Conservation (phyloP, 2,113 vertebrate species). For the Dipodomys merriami region DNA sequence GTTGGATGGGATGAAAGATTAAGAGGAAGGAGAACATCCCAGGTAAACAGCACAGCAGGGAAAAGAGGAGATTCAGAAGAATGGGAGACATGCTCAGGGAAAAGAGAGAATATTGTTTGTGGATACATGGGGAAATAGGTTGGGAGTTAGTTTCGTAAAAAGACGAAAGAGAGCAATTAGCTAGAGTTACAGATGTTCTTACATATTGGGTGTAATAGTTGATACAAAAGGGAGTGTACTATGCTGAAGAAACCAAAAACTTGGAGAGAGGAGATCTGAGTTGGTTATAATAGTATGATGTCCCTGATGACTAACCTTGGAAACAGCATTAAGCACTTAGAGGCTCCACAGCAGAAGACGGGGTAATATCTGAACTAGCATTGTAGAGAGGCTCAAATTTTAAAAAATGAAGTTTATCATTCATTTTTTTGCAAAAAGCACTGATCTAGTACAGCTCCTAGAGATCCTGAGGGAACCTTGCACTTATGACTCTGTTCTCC, state of each 20-base stretch:
- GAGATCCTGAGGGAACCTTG: not conserved
- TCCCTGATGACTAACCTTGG: not conserved
- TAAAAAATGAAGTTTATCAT: not conserved
- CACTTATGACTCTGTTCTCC: not conserved
- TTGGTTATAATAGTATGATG: not conserved
- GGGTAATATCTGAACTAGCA: not conserved
- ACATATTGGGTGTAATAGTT: not conserved
- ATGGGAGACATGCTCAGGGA: not conserved
- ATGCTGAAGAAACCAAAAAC: not conserved
- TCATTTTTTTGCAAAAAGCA: slow-evolving; percentile 17
- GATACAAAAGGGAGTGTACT: not conserved
- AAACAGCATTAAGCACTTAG: slow-evolving; percentile 25
- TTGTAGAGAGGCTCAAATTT: not conserved
- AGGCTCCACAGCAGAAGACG: not conserved
- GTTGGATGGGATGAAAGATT: not conserved
- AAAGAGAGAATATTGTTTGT: not conserved
- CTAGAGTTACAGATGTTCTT: not conserved
- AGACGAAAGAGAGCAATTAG: not conserved
- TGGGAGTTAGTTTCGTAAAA: not conserved
- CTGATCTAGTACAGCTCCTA: not conserved
- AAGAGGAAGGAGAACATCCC: not conserved
- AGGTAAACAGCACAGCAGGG: not conserved
- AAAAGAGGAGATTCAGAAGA: not conserved
- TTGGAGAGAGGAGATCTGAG: not conserved
- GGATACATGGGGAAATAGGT: not conserved